Conservation (phyloP, 1,140 invertebrate species). For the Triops cancriformis region DNA sequence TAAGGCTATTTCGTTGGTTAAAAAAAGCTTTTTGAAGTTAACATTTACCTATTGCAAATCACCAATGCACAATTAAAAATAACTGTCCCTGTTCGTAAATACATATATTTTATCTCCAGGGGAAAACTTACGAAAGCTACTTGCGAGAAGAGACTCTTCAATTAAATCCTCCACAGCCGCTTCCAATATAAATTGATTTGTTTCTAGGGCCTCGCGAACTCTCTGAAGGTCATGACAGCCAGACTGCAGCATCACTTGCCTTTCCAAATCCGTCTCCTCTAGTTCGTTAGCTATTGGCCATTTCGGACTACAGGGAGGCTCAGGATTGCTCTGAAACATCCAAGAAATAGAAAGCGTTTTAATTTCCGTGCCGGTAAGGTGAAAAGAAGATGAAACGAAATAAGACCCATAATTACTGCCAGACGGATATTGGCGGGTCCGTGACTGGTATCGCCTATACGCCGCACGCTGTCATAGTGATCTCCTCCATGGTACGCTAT, state of each 20-base stretch:
- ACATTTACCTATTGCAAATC: no score
- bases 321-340: slow-evolving; percentile 25
- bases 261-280: slow-evolving; percentile 31
- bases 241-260: slow-evolving; percentile 31
- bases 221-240: slow-evolving; percentile 30
- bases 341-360: slow-evolving; percentile 26
- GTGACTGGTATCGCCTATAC: slow-evolving; percentile 39
- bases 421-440: slow-evolving; percentile 41
- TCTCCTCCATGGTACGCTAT: slow-evolving; percentile 49
- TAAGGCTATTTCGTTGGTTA: no score
- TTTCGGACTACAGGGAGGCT: slow-evolving; percentile 17
- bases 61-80: no score
- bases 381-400: background rate
- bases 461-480: slow-evolving; percentile 44
- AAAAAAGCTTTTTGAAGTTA: no score
- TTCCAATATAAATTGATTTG: slow-evolving; percentile 20
- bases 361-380: no score
- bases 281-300: slow-evolving; percentile 20
- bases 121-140: background rate
- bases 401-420: background rate
- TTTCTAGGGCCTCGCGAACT: slow-evolving; percentile 30
- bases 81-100: no score
- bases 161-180: slow-evolving; percentile 24
- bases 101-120: no score
- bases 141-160: background rate